Base-by-base conservation (phyloP, 2,888 invertebrate species). In the Incurvaria masculella region DNA sequence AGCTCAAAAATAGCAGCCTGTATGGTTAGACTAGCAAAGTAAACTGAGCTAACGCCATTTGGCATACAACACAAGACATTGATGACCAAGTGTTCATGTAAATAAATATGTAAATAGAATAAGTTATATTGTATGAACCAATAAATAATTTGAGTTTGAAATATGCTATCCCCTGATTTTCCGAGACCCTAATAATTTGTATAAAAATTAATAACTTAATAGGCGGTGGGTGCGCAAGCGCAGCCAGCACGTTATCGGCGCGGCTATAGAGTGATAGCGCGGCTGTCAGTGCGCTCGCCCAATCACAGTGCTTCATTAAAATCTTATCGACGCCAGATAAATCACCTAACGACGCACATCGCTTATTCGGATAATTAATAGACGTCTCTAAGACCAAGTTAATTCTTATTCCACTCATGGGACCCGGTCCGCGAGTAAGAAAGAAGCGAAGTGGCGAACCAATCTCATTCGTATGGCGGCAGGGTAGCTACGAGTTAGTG, bases 241-340 rank as follows among this genome's bases (percentile, higher is more conserved):
- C n/a, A n/a, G n/a, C n/a, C n/a, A n/a, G n/a, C n/a, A 63, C 65
- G 68, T 66, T 75, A 73, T 73, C 74, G 64, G 55, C 14, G 53
- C 52, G 56, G 57, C 60, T 64, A n/a, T n/a, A 33, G 14, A 14
- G 33, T 33, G 33, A 33, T 33, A 33, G 33, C 58, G 55, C 64
- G 67, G 62, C 65, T 66, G 71, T 71, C 69, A 33, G 3, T 67
- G 59, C 69, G 74, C 64, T 69, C 69, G 63, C 73, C 74, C 75
- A 76, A 76, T 76, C 76, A 76, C 72, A 75, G 76, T 75, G 75
- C 78, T 76, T 78, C 76, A 78, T 78, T 78, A 78, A 78, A 76
- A 74, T 73, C 73, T 78, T 78, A 78, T 78, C 78, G 72, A 65
- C 68, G 65, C 68, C 71, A 76, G 76, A 78, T 78, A 78, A 78